These are phyloP conservation scores for Halcyon chelicuti DNA, from an alignment of 2,797 vertebrate species.

Conservation along the genomic window DNA sequence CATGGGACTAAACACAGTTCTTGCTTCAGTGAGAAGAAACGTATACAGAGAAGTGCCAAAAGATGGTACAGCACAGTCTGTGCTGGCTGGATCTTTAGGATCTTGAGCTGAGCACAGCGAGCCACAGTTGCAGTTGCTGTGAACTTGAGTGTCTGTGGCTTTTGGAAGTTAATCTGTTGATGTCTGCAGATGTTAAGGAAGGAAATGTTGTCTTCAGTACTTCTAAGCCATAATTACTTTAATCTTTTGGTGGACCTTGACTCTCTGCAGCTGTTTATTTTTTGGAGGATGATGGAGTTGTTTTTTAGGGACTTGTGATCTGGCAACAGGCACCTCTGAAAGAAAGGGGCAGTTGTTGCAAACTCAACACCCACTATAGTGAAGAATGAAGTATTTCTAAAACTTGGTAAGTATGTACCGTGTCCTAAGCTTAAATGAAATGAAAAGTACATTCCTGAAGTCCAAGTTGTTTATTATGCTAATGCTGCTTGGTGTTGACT, in stretches of 20 bases:
- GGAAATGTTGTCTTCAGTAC: background rate
- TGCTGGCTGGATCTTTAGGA: background rate
- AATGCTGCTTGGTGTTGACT: background rate
- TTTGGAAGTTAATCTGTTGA: background rate
- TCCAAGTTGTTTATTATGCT: background rate
- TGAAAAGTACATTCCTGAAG: background rate
- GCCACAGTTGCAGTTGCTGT: background rate
- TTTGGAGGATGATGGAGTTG: background rate
- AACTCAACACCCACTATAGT: accelerated
- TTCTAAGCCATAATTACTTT: background rate
- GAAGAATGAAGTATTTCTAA: background rate
- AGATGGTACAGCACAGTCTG: background rate
- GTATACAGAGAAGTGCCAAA: background rate
- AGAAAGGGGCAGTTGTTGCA: background rate
- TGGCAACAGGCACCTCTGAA: background rate
- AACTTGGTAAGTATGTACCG: background rate
- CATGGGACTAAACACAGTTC: background rate
- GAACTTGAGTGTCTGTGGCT: background rate
- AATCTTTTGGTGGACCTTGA: background rate
- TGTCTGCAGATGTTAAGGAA: background rate
- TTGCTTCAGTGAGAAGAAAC: background rate
- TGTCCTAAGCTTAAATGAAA: background rate
- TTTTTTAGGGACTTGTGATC: background rate
- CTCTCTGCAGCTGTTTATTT: background rate
- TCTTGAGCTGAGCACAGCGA: background rate